Base-by-base conservation (phyloP, 2,797 vertebrate genomes). In the Myripristis murdjan region DNA sequence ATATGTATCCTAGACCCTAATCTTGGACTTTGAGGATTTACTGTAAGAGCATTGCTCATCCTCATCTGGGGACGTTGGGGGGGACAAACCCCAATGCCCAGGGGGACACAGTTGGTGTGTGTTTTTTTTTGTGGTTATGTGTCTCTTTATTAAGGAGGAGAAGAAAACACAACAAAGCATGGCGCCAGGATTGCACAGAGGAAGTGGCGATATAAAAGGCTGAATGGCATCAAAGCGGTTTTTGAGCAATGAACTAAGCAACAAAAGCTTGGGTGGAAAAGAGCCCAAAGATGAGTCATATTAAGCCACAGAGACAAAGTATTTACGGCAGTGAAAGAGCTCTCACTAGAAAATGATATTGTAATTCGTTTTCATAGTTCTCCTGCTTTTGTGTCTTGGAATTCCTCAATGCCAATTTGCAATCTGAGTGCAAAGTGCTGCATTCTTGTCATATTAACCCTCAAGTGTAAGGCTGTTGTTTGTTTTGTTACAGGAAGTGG, bases 181-280 rank as follows among this genome's bases (percentile, higher is more conserved):
- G 92, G 90, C 88, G 85, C 88, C 91, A 87, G 87, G 83, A 82
- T 88, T 76, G 90, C 87, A 85, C 87, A 90, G 88, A 94, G 94
- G 94, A 95, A 95, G 91, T 91, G 87, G 89, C 44, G 47, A 82
- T 85, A 92, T 93, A 90, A 94, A 94, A 92, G 92, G 79, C 88
- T 94, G 92, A 95, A 94, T 92, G 88, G 90, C 93, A 95, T 94
- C 94, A 95, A 95, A 95, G 94, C 63, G 14, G 73, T 89, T 89
- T 91, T 81, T 83, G 61, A 87, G 87, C 88, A 81, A 79, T 71
- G 82, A 90, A 87, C 82, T 79, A 68, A 39, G 84, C 85, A 91
- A 93, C 91, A 93, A 93, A 93, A 89, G 83, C 79, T 58, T 35
- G 74, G 68, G 69, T 84, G 88, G 77, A 82, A 90, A 85, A 88